Evolutionary conservation across 2,888 invertebrate genomes (phyloP), one percentile per base, ranked within the genome.

Genomic region (Aphodius granarius): DNA sequence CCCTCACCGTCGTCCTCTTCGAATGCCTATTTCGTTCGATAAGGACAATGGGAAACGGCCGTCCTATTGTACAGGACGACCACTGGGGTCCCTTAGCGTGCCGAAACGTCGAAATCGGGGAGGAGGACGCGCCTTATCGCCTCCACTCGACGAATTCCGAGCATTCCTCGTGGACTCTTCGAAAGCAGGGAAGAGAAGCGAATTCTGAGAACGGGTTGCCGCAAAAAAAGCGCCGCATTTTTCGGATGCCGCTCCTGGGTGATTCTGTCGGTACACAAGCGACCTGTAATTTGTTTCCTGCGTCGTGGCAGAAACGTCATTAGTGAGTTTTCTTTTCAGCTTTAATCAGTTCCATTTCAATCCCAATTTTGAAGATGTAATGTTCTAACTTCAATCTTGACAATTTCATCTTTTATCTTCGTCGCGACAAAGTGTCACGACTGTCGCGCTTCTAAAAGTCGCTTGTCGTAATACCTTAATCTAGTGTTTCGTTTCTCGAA

Each of bases 201-300:
- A 68, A 68, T 68, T 68, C 68, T 68, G n/a, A 68, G 68, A 68
- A 68, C 20, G 21, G 20, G 22, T 68, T 68, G 20, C 68, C 19
- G 68, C 68, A 22, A 22, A 68, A 65, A 68, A 68, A 68, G 22
- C 21, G 21, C n/a, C 20, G 21, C 68, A 68, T 68, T 68, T 68
- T 21, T 68, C 19, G 68, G 21, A 68, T 68, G 20, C 68, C 20
- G 20, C 68, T 19, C 16, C 16, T 19, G 65, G 65, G 65, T 19
- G 65, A 65, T 19, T 18, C 68, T 43, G 43, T 43, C 43, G 43
- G 43, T 43, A 43, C 43, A 9, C 9, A 6, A 43, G 43, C 43
- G 13, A 43, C 43, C 43, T 43, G 43, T 43, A 43, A 43, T 43
- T 43, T 43, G 43, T 43, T 43, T 43, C n/a, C n/a, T 43, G 43